Percentiles rank a stretch among this genome's conserved stretches.
Conservation (phyloP, 1,140 invertebrate genomes). For the Galleria mellonella region DNA sequence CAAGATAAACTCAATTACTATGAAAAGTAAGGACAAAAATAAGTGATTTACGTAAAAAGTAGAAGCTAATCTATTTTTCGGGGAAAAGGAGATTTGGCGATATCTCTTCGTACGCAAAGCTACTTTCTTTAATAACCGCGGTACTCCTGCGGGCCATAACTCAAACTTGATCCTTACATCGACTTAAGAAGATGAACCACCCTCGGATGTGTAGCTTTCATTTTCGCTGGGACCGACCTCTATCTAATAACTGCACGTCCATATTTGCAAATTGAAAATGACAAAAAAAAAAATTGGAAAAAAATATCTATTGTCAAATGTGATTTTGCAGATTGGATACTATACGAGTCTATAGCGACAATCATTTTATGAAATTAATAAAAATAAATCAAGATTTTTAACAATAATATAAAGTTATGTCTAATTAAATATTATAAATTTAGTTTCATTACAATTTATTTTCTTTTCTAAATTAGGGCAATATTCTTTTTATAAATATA, state of each 20-base stretch:
- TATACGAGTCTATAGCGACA: no score
- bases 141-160: slow-evolving; percentile 30
- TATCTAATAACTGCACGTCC: slow-evolving; percentile 24
- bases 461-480: no score
- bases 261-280: not conserved
- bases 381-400: no score
- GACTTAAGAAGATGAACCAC: slow-evolving; percentile 51
- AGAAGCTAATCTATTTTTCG: not conserved
- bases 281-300: not conserved
- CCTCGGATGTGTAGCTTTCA: slow-evolving; percentile 35
- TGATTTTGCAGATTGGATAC: no score
- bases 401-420: no score
- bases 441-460: no score
- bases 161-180: slow-evolving; percentile 49
- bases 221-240: slow-evolving; percentile 20
- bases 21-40: no score
- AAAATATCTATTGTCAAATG: no score
- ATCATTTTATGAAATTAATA: no score
- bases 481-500: no score
- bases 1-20: no score
- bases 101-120: slow-evolving; percentile 11
- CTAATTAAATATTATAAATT: no score
- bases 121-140: slow-evolving; percentile 37
- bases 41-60: not conserved
- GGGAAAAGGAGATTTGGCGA: slow-evolving; percentile 3